phyloP scores from a whole-genome alignment of 2,113 vertebrate species.

The Lycaon pictus region DNA sequence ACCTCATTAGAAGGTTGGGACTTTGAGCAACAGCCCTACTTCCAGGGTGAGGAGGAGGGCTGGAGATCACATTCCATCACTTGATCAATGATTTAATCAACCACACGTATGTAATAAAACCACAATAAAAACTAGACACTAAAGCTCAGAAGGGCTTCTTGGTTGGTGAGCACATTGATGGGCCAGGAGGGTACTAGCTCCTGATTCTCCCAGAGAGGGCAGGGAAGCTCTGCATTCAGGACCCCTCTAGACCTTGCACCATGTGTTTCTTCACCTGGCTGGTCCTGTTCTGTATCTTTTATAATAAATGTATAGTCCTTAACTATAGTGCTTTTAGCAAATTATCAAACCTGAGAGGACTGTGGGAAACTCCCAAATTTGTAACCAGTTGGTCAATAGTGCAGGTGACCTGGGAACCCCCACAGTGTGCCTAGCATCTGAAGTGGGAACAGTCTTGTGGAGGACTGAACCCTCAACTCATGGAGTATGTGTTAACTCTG shows the following conservation, averaged over 20 bases:
- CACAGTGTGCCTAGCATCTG: background rate
- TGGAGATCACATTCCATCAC: background rate
- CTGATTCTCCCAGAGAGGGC: background rate
- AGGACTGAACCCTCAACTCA: background rate
- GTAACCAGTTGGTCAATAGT: background rate
- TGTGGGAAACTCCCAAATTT: background rate
- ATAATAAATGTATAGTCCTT: background rate
- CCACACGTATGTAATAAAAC: background rate
- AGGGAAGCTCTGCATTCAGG: background rate
- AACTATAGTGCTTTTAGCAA: background rate
- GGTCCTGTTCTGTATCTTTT: background rate
- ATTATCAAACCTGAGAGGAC: background rate
- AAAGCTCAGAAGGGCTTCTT: background rate
- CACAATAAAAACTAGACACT: background rate
- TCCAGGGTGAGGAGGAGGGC: background rate
- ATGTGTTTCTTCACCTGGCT: background rate
- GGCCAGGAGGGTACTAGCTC: too few species aligned
- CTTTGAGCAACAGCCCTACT: background rate
- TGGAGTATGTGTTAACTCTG: background rate
- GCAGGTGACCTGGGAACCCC: background rate
- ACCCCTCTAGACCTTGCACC: background rate
- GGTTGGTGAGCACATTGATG: background rate
- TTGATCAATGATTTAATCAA: background rate
- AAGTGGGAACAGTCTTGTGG: background rate
- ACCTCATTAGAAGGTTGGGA: background rate